Percentiles rank a stretch among this genome's conserved stretches.
These are phyloP conservation scores for Tarsius wallacei DNA, from an alignment of 2,797 vertebrate species.

Conservation along the genomic window DNA sequence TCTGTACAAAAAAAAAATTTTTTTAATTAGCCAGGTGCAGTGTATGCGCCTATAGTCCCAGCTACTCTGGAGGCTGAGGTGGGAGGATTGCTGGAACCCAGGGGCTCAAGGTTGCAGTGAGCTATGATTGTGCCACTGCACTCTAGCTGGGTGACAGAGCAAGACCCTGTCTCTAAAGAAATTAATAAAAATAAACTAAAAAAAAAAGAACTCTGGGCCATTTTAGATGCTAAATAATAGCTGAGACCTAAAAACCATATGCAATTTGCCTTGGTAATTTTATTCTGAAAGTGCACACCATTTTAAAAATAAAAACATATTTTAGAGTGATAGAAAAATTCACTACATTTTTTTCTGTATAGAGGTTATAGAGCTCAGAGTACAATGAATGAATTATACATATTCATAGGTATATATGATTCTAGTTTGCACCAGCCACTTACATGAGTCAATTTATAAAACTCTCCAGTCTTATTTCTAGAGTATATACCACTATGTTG, in stretches of 20 bases:
- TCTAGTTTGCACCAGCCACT: not conserved
- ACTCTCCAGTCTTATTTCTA: slow-evolving; percentile 15
- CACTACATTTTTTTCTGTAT: not conserved
- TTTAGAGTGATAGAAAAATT: not conserved
- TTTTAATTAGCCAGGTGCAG: too few species aligned
- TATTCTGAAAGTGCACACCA: not conserved
- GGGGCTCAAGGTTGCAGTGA: too few species aligned
- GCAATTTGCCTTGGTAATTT: not conserved
- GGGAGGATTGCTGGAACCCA: too few species aligned
- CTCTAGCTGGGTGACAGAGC: too few species aligned
- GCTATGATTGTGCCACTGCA: too few species aligned
- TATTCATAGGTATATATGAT: not conserved
- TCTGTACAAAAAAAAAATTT: too few species aligned
- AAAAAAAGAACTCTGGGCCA: not conserved
- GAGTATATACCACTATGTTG: not conserved
- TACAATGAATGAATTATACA: not conserved
- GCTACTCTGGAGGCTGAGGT: too few species aligned
- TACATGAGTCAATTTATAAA: not conserved
- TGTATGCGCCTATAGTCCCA: too few species aligned
- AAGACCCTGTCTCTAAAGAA: too few species aligned
- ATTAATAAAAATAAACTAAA: too few species aligned
- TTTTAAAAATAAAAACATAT: slow-evolving; percentile 39
- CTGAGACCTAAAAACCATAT: not conserved
- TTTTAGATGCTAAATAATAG: not conserved
- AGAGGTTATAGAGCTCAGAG: not conserved